Percentiles rank a stretch among this genome's conserved stretches.
Evolutionary conservation across 2,888 invertebrate species (phyloP).

Genomic region (Ommatoiulus sabulosus): DNA sequence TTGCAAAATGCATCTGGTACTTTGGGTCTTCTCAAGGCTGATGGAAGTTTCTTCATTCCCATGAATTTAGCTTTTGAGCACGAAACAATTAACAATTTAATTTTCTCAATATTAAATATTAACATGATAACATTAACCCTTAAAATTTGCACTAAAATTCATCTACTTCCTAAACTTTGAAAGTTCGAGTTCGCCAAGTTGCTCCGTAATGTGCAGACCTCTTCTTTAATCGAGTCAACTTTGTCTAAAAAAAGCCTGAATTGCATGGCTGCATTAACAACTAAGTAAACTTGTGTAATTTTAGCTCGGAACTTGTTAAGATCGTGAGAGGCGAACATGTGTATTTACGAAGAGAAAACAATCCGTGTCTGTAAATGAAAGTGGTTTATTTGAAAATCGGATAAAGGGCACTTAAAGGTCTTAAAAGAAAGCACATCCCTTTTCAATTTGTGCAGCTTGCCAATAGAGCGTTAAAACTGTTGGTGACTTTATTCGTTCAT

Average conservation of each 20-base stretch:
- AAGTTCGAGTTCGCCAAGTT: no score
- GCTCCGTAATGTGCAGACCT: no score
- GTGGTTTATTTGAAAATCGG: background rate
- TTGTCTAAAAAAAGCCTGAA: background rate
- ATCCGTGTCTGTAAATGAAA: background rate
- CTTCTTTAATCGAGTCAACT: background rate
- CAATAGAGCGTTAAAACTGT: background rate
- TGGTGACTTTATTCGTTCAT: background rate
- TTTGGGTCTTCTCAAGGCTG: no score
- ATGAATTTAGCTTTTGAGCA: no score
- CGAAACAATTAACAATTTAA: no score
- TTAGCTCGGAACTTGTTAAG: background rate
- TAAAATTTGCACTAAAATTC: no score
- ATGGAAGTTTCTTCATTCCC: no score
- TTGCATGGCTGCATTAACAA: background rate
- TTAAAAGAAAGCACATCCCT: background rate
- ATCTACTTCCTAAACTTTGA: no score
- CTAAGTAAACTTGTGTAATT: background rate
- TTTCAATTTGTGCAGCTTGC: background rate
- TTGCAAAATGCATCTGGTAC: no score
- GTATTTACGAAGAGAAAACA: background rate
- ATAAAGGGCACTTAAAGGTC: conserved; percentile 26
- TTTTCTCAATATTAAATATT: no score
- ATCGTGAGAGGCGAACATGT: background rate
- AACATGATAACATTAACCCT: no score